Evolutionary conservation across 2,888 invertebrate species (phyloP).

Genomic region (Lydus trimaculatus): DNA sequence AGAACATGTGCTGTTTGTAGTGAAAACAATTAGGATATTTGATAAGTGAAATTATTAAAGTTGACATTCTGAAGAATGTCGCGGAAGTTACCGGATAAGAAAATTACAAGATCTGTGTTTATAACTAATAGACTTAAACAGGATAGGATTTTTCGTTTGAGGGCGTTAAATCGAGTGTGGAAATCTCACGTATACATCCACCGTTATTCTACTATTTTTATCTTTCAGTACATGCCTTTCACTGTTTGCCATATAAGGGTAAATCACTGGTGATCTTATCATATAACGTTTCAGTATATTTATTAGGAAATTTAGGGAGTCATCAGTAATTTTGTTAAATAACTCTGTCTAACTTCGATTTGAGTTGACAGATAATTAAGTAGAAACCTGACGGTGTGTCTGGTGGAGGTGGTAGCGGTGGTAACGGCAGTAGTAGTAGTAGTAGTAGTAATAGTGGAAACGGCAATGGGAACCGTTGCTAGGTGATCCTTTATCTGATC

Average conservation of each 20-base stretch:
- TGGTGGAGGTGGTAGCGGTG: conserved; percentile 16
- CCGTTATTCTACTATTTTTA: not conserved
- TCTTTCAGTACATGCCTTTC: not conserved
- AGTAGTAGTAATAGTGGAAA: no score
- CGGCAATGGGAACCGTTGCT: conserved; percentile 17
- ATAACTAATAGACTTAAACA: not conserved
- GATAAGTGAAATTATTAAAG: not conserved
- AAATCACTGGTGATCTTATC: conserved; percentile 38
- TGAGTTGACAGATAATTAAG: conserved; percentile 40
- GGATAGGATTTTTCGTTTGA: conserved; percentile 21
- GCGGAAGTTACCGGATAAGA: not conserved
- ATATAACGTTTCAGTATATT: conserved; percentile 33
- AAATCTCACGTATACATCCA: conserved; percentile 29
- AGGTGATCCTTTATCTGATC: conserved; percentile 34
- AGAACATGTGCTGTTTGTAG: no score
- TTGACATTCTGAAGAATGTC: not conserved
- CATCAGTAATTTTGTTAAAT: conserved; percentile 34
- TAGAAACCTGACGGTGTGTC: conserved; percentile 32
- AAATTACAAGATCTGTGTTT: not conserved
- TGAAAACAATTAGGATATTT: no score
- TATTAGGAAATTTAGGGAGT: conserved; percentile 33
- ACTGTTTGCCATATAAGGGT: conserved; percentile 26
- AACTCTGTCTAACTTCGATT: conserved; percentile 27
- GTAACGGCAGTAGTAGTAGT: not conserved
- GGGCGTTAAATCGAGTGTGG: conserved; percentile 31